Conservation (phyloP, 1,140 invertebrate species). For the Pseudomyrmex sp. region DNA sequence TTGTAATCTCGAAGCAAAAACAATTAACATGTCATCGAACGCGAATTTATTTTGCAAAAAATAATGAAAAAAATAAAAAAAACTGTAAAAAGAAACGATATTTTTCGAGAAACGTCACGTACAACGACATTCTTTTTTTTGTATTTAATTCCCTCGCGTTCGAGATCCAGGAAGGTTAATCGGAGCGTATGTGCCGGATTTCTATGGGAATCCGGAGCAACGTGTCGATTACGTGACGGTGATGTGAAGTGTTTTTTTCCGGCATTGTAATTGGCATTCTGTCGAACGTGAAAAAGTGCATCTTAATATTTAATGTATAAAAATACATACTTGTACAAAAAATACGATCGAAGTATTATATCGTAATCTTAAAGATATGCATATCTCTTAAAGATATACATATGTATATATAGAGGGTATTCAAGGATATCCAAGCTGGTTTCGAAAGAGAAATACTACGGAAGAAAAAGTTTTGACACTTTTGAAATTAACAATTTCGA, state of each 20-base stretch:
- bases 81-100: background rate
- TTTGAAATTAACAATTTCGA: too few species aligned
- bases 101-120: background rate
- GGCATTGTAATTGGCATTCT: background rate
- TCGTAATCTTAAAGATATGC: background rate
- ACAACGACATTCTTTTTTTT: background rate
- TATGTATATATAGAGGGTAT: too few species aligned
- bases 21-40: background rate
- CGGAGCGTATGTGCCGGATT: constrained; percentile 44
- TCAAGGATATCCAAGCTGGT: too few species aligned
- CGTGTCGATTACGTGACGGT: constrained; percentile 55
- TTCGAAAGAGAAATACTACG: too few species aligned
- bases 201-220: constrained; percentile 49
- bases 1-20: background rate
- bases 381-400: too few species aligned
- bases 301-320: constrained; percentile 3
- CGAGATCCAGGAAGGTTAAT: constrained; percentile 20
- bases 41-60: background rate
- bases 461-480: too few species aligned
- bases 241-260: constrained; percentile 27
- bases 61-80: background rate
- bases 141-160: background rate
- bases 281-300: background rate
- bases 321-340: background rate
- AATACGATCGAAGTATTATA: too few species aligned